Conservation (phyloP, 2,888 invertebrate genomes). For the Dolomedes plantarius region DNA sequence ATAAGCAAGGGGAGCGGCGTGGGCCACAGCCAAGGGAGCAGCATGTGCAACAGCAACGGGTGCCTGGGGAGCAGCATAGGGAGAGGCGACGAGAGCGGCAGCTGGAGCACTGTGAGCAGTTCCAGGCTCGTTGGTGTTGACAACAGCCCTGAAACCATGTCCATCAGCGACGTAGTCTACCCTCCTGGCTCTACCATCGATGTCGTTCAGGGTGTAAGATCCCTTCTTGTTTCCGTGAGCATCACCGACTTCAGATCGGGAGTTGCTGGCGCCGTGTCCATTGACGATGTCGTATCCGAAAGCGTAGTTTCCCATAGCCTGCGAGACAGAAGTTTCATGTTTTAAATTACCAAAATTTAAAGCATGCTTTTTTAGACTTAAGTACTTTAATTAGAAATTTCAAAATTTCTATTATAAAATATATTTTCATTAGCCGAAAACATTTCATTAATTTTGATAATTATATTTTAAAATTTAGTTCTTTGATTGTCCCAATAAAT, state of each 20-base stretch:
- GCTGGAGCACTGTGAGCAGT: no score
- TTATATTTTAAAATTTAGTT: no score
- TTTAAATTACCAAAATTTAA: no score
- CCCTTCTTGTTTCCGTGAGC: slow-evolving; percentile 68
- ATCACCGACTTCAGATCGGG: slow-evolving; percentile 70
- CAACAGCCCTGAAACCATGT: slow-evolving; percentile 47
- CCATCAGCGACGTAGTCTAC: slow-evolving; percentile 70
- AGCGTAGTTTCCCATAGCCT: slow-evolving; percentile 57
- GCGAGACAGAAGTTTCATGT: no score
- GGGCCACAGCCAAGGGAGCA: background rate
- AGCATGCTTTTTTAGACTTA: no score
- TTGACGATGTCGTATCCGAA: slow-evolving; percentile 70
- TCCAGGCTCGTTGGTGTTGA: slow-evolving; percentile 54
- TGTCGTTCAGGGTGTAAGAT: slow-evolving; percentile 64
- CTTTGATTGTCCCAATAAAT: no score
- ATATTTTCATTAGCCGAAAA: no score
- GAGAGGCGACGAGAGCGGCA: background rate
- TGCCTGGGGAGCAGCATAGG: slow-evolving; percentile 28
- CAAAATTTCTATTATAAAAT: no score
- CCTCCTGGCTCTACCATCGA: slow-evolving; percentile 64
- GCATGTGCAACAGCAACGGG: slow-evolving; percentile 23
- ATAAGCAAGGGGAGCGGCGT: background rate
- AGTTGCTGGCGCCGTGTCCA: slow-evolving; percentile 66
- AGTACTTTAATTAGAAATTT: no score
- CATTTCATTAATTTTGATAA: no score